Conservation (phyloP, 2,113 vertebrate genomes). For the Egretta garzetta region DNA sequence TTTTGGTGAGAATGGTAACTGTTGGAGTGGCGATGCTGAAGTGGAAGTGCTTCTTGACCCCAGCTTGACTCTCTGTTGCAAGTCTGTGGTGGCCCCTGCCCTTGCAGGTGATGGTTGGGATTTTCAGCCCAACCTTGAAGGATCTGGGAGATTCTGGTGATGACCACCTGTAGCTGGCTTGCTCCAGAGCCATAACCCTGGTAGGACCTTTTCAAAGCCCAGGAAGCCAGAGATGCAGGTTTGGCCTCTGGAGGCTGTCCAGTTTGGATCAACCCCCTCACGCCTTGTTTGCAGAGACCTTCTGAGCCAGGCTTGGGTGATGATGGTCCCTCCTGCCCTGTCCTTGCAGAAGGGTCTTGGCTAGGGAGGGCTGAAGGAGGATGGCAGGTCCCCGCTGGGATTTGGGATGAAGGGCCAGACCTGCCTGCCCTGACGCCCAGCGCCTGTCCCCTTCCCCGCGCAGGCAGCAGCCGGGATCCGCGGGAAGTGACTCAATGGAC, state of each 20-base stretch:
- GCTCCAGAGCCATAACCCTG: neutral
- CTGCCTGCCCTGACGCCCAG: neutral
- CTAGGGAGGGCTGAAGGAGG: neutral
- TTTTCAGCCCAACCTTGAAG: neutral
- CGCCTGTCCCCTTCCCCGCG: neutral
- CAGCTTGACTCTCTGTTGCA: accelerated
- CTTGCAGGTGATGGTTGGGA: neutral
- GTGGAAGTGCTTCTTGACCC: neutral
- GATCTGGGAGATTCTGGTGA: neutral
- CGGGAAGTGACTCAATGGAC: neutral
- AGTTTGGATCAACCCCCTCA: neutral
- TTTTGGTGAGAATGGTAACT: neutral
- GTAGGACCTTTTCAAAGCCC: neutral
- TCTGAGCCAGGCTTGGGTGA: neutral
- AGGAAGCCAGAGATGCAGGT: neutral
- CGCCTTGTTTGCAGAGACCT: neutral
- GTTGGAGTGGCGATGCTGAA: neutral
- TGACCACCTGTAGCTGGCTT: neutral
- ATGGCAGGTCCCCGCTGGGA: neutral
- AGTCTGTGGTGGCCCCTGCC: neutral
- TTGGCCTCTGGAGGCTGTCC: neutral
- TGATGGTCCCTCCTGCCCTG: neutral
- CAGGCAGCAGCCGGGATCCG: neutral
- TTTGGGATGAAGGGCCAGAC: neutral
- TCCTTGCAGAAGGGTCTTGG: neutral